Base-by-base conservation (phyloP, 2,113 vertebrate species). In the Neomonachus schauinslandi region DNA sequence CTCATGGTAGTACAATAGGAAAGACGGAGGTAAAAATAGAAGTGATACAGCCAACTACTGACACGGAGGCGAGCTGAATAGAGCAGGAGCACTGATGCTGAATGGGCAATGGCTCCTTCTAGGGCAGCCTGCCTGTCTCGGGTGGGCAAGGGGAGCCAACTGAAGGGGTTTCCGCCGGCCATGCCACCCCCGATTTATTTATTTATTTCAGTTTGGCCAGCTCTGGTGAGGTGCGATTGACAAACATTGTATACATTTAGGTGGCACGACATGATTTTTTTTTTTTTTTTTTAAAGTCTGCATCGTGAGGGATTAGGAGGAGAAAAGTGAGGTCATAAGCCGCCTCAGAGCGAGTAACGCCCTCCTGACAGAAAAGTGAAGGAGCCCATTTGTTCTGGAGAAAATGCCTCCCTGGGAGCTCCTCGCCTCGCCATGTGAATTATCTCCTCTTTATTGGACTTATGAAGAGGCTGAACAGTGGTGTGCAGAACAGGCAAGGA, bases 1-100 rank as follows among this genome's bases (percentile, higher is more conserved):
- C 88, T 97, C 96, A 80, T 71, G 84, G 87, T 46, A 85, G 87
- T 91, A 83, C 92, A 83, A 96, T 33, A 16, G 84, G 90, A 89
- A 80, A 96, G 89, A 90, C 33, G 22, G 92, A 93, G 96, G 71
- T 65, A 96, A 96, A 98, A 98, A 98, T 95, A 98, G 98, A 97
- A 96, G 84, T 36, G 94, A 94, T 82, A 89, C 16, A 89, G 83
- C 82, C 97, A 95, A 92, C 97, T 86, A 94, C 93, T 89, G 95
- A 55, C 92, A 92, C 59, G 12, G 96, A 97, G 94, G 94, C 46
- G 82, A 77, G 39, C 83, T 26, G 84, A 94, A 95, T 36, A 88
- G 8, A 55, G 80, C 87, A 77, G 93, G 69, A 36, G 88, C 36
- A 19, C 21, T 51, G 90, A 84, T 10, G 82, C 7, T 53, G 51